These are phyloP conservation scores for Dryomyza anilis DNA, from an alignment of 2,888 invertebrate species.

Conservation along the genomic window DNA sequence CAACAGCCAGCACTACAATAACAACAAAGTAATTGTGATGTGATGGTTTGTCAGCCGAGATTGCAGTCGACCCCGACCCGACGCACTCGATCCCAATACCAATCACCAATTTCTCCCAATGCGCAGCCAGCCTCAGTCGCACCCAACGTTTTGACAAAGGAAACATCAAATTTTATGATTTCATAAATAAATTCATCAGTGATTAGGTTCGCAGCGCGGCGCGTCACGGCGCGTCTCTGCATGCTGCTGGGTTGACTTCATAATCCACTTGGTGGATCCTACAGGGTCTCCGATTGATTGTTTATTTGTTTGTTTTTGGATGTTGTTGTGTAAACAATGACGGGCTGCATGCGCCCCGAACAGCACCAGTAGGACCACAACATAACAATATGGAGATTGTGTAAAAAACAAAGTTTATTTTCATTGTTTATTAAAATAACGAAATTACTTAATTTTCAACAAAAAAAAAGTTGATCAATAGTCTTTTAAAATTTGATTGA, in stretches of 20 bases:
- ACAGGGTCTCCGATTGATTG: background rate
- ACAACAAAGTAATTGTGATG: slow-evolving; percentile 36
- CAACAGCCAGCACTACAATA: slow-evolving; percentile 37
- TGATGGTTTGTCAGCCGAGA: slow-evolving; percentile 45
- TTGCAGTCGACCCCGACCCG: background rate
- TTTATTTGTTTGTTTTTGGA: slow-evolving; percentile 1
- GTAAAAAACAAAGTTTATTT: no score
- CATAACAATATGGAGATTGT: no score
- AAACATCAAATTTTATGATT: slow-evolving; percentile 61
- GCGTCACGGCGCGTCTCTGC: background rate
- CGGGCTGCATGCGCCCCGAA: no score
- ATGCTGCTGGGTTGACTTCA: background rate
- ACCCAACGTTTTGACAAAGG: slow-evolving; percentile 45
- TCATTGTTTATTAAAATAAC: no score
- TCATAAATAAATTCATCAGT: slow-evolving; percentile 51
- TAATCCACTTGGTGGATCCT: background rate
- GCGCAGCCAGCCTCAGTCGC: background rate
- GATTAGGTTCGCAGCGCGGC: background rate
- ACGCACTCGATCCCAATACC: no score
- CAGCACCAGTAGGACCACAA: no score
- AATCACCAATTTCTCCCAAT: no score
- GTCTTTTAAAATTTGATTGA: no score
- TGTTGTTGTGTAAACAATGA: no score
- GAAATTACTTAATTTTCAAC: no score
- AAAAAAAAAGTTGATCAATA: no score